A percentile compares a stretch with the other conserved stretches of the same genome.
Conservation (phyloP, 1,140 invertebrate genomes). For the Drosophila busckii region DNA sequence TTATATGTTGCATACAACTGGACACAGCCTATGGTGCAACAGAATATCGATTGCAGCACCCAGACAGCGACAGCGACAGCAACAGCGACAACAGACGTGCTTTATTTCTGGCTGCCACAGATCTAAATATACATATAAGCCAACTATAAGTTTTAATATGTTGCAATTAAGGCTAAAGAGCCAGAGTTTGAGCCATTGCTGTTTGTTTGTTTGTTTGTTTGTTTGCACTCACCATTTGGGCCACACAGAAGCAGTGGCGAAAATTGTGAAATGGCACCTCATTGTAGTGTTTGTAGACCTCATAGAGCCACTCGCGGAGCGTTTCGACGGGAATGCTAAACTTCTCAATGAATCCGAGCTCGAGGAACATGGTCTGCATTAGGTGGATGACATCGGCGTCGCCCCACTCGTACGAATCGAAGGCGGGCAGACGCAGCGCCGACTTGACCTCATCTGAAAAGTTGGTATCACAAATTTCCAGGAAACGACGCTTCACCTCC, state of each 20-base stretch:
- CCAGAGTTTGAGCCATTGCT: too few species aligned
- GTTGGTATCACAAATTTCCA: slow-evolving; percentile 78
- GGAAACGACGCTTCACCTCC: slow-evolving; percentile 76
- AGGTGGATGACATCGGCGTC: slow-evolving; percentile 90
- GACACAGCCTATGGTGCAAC: slow-evolving; percentile 31
- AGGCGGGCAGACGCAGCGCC: slow-evolving; percentile 85
- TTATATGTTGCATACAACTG: slow-evolving; percentile 43
- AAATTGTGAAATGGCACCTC: slow-evolving; percentile 95
- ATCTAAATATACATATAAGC: too few species aligned
- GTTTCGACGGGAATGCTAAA: slow-evolving; percentile 88
- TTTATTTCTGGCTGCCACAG: too few species aligned
- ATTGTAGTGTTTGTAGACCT: slow-evolving; percentile 93
- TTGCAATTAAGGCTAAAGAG: too few species aligned
- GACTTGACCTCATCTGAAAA: slow-evolving; percentile 78
- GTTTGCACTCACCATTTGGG: slow-evolving; percentile 93
- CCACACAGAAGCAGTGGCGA: slow-evolving; percentile 92
- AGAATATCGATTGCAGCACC: too few species aligned
- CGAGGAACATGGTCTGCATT: slow-evolving; percentile 91
- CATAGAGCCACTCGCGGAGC: slow-evolving; percentile 86
- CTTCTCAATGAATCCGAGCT: slow-evolving; percentile 86
- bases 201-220: too few species aligned
- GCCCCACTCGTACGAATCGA: slow-evolving; percentile 91
- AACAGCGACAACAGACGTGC: background rate
- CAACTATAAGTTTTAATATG: too few species aligned
- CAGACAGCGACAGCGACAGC: background rate